Percentiles rank a stretch among this genome's conserved stretches.
phyloP scores from a whole-genome alignment of 1,140 invertebrate genomes.

The Drusus annulatus region DNA sequence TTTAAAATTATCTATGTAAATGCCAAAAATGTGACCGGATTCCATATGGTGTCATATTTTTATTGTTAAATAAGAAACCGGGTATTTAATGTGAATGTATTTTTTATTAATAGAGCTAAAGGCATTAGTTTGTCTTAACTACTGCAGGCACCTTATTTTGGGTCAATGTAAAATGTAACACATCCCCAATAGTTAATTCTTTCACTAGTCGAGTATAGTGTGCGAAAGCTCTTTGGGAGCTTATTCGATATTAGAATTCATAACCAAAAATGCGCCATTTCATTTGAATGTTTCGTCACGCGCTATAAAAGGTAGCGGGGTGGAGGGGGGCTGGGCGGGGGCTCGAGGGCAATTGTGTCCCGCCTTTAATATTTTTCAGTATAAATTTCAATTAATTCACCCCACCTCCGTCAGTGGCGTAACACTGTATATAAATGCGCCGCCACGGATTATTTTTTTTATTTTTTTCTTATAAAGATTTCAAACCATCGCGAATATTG shows the following conservation, averaged over 20 bases:
- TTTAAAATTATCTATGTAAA: too few species aligned
- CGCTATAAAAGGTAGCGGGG: constrained; percentile 6
- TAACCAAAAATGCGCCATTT: constrained; percentile 45
- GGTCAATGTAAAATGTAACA: too few species aligned
- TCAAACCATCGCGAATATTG: neutral
- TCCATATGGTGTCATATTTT: too few species aligned
- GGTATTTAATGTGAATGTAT: too few species aligned
- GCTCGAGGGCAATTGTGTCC: constrained; percentile 33
- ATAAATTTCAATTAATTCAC: constrained; percentile 60
- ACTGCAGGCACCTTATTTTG: too few species aligned
- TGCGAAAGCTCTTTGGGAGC: neutral
- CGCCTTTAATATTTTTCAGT: constrained; percentile 58
- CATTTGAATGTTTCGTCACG: constrained; percentile 49
- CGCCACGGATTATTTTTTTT: neutral
- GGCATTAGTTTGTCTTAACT: too few species aligned
- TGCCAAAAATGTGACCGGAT: too few species aligned
- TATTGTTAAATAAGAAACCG: too few species aligned
- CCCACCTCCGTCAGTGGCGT: constrained; percentile 39
- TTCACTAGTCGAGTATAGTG: too few species aligned
- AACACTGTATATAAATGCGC: constrained; percentile 38
- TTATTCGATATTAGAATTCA: constrained; percentile 43
- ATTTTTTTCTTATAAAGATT: constrained; percentile 11
- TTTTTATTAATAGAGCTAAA: too few species aligned
- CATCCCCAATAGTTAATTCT: too few species aligned
- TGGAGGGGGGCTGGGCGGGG: neutral